These are phyloP conservation scores for Chionis minor DNA, from an alignment of 2,113 vertebrate species.

Conservation along the genomic window DNA sequence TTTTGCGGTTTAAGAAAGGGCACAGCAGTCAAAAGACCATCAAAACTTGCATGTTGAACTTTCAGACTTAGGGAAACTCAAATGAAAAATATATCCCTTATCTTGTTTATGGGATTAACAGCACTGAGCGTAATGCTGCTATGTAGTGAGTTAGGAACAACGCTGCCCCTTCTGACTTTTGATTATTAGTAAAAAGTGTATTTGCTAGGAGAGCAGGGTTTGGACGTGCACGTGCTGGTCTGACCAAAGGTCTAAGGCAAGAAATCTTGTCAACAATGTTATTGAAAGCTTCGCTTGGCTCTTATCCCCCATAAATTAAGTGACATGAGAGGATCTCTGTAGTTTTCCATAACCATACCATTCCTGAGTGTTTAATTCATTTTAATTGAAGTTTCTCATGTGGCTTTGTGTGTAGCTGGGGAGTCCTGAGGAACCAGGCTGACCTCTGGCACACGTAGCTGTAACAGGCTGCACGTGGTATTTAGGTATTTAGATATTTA, in stretches of 20 bases:
- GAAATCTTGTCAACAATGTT: not conserved
- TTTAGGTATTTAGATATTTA: not conserved
- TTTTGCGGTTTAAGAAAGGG: not conserved
- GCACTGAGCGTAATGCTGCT: not conserved
- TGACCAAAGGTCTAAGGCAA: not conserved
- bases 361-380: not conserved
- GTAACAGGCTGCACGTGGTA: not conserved
- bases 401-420: not conserved
- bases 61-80: not conserved
- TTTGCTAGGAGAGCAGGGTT: not conserved
- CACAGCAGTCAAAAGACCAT: not conserved
- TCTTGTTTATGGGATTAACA: not conserved
- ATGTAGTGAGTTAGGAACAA: not conserved
- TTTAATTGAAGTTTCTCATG: not conserved
- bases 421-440: not conserved
- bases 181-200: not conserved
- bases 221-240: fast-evolving
- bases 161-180: not conserved
- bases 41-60: not conserved
- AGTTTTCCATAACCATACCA: not conserved
- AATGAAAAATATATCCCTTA: not conserved
- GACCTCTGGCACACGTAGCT: fast-evolving
- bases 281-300: not conserved
- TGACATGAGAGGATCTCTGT: not conserved
- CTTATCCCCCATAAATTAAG: not conserved